Percentiles rank a stretch among this genome's conserved stretches.
These are phyloP conservation scores for Cerceris ruficornis DNA, from an alignment of 2,888 invertebrate species.

Conservation along the genomic window DNA sequence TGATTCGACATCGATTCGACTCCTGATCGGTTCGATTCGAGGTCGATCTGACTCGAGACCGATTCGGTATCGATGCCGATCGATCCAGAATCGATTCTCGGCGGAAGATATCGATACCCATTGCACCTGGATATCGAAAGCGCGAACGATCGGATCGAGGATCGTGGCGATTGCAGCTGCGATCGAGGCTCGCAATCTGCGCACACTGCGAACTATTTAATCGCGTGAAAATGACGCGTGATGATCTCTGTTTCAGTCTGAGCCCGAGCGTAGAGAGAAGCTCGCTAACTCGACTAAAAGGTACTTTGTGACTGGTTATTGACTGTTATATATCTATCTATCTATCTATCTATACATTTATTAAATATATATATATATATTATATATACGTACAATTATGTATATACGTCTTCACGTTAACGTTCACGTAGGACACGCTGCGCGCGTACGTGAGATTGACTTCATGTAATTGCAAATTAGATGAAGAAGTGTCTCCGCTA, in stretches of 20 bases:
- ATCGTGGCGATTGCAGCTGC: conserved; percentile 24
- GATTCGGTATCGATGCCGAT: not conserved
- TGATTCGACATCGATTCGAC: not conserved
- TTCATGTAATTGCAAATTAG: not conserved
- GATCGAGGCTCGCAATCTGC: conserved; percentile 1
- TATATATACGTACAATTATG: conserved; percentile 54
- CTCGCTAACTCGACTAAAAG: conserved; percentile 81
- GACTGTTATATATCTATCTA: conserved; percentile 63
- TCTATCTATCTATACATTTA: conserved; percentile 56
- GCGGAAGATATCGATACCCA: not conserved
- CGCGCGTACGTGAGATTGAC: not conserved
- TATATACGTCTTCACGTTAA: conserved; percentile 55
- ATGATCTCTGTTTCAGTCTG: conserved; percentile 82
- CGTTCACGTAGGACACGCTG: conserved; percentile 1
- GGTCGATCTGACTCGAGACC: too few species aligned
- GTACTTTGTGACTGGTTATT: conserved; percentile 82
- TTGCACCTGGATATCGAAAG: not conserved
- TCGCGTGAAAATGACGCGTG: conserved; percentile 78
- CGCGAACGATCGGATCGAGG: conserved; percentile 37
- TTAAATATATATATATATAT: conserved; percentile 47
- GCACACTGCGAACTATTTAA: conserved; percentile 16
- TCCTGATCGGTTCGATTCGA: not conserved
- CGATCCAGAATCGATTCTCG: not conserved
- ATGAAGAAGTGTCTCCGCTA: too few species aligned
- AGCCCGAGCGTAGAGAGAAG: conserved; percentile 81